These are phyloP conservation scores for Nomada lathburiana DNA, from an alignment of 2,888 invertebrate genomes.

Conservation along the genomic window DNA sequence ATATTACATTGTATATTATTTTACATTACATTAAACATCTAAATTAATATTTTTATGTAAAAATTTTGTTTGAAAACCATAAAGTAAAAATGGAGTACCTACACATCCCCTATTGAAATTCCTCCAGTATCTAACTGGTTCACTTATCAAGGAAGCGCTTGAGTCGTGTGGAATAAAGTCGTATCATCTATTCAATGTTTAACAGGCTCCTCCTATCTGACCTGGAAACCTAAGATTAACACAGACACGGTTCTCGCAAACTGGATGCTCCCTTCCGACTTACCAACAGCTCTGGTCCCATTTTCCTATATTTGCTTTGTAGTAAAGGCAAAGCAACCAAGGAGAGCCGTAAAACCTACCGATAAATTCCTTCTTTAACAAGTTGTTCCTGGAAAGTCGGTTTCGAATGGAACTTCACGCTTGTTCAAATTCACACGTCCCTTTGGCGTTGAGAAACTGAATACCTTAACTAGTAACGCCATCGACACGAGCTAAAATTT, in stretches of 20 bases:
- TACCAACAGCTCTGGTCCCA: slow-evolving; percentile 44
- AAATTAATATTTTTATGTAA: not conserved
- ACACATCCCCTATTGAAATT: not conserved
- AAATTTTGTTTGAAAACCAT: not conserved
- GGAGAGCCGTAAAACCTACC: slow-evolving; percentile 45
- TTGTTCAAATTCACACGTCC: slow-evolving; percentile 16
- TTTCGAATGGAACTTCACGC: slow-evolving; percentile 17
- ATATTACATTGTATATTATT: too few species aligned
- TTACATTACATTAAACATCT: not conserved
- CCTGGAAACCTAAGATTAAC: slow-evolving; percentile 47
- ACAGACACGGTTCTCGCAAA: slow-evolving; percentile 30
- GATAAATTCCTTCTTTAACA: slow-evolving; percentile 40
- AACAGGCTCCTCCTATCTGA: slow-evolving; percentile 42
- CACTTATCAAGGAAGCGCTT: slow-evolving; percentile 14
- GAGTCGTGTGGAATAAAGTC: slow-evolving; percentile 12
- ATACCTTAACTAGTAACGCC: not conserved
- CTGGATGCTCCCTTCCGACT: slow-evolving; percentile 49
- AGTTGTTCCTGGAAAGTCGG: slow-evolving; percentile 39
- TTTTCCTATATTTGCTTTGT: slow-evolving; percentile 49
- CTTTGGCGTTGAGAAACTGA: slow-evolving; percentile 9
- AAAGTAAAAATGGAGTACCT: not conserved
- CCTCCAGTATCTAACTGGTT: not conserved
- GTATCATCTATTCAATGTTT: slow-evolving; percentile 31
- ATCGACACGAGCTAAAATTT: not conserved
- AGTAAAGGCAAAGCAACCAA: slow-evolving; percentile 35